A percentile compares a stretch with the other conserved stretches of the same genome.
phyloP scores from a whole-genome alignment of 2,797 vertebrate species.

The Fringilla coelebs region DNA sequence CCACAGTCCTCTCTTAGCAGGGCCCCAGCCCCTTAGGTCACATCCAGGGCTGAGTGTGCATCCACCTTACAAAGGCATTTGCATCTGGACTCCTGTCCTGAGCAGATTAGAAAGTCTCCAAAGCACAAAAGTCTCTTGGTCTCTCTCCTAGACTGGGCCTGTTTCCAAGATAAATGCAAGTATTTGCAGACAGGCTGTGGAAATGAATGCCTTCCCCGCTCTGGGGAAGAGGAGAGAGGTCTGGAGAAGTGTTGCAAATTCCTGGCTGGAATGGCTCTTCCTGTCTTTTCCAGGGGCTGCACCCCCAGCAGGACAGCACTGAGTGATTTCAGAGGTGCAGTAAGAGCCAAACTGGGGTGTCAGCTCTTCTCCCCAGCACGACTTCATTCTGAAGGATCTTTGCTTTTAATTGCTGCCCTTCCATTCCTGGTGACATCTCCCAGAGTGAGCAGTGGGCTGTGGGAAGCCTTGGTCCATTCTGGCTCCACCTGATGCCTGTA shows the following conservation, averaged over 20 bases:
- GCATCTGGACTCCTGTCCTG: neutral
- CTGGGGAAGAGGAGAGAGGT: neutral
- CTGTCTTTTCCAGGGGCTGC: neutral
- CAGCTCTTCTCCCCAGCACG: neutral
- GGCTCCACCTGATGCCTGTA: neutral
- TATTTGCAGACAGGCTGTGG: neutral
- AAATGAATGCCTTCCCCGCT: neutral
- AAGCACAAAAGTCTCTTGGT: neutral
- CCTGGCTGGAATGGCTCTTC: neutral
- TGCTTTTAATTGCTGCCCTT: neutral
- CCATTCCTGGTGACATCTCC: neutral
- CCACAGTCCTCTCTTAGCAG: neutral
- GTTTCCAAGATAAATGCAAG: constrained; percentile 2
- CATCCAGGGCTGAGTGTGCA: neutral
- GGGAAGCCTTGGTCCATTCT: neutral
- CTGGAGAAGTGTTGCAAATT: constrained; percentile 8
- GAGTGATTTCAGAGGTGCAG: neutral
- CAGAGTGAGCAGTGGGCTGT: neutral
- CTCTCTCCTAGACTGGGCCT: neutral
- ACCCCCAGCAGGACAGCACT: neutral
- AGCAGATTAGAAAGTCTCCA: neutral
- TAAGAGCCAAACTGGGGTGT: neutral
- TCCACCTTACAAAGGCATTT: neutral
- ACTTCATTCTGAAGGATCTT: neutral
- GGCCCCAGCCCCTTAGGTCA: neutral